Evolutionary conservation across 2,797 vertebrate genomes (phyloP), one percentile per base, ranked within the genome.

Genomic region (Sebastes aleutianus): DNA sequence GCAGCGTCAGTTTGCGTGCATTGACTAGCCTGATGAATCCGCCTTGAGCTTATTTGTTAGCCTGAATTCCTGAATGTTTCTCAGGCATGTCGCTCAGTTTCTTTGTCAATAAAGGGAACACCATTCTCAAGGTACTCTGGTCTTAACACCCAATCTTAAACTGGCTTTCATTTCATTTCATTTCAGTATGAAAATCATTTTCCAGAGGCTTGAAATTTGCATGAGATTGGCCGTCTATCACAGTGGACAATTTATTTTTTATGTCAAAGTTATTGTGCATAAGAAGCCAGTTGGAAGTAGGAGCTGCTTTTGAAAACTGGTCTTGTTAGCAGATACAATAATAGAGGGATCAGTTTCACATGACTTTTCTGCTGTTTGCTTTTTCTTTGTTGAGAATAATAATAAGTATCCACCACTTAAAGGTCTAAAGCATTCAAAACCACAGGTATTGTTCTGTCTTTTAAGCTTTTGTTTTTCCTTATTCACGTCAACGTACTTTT

Each of bases 401-500:
- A 27, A 20, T 7, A 58, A 69, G 12, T 22, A 22, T 10, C 4
- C 8, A 61, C 5, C 7, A 11, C 26, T 16, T 73, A 43, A 50
- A 24, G 12, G 5, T 32, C 9, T 54, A 20, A 58, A 75, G 26
- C 12, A 9, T 31, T 12, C 5, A 14, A 64, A 63, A 20, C n/a
- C 36, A 39, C 31, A 11, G 13, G 2, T 27, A 5, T 27, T 32
- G 6, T 26, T 54, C 6, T 27, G 1, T 64, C 27, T 70, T 70
- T 0, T 5, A 5, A n/a, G 39, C 9, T 8, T 53, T 80, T 39
- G 0, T 57, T 32, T 62, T 8, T 22, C 9, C 4, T 8, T 39
- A 20, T 74, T 53, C 4, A 14, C 5, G 0, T 32, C 5, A 18
- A 18, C 1, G 0, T n/a, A 4, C 1, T 3, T 29, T 43, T 57